phyloP scores from a whole-genome alignment of 2,888 invertebrate species.

The Tetranychus truncatus region DNA sequence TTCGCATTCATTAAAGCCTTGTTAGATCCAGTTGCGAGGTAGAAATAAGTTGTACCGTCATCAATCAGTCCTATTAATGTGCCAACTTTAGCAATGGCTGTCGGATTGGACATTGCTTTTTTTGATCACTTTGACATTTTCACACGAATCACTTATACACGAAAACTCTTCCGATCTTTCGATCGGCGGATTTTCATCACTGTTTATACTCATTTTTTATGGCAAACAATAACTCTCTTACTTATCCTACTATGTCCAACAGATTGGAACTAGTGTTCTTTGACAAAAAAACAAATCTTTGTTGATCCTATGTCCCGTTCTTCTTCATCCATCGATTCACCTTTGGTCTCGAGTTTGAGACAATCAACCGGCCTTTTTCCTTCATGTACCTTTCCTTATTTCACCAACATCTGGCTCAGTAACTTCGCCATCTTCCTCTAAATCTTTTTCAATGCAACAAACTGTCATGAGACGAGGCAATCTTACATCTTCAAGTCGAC shows the following conservation, averaged over 20 bases:
- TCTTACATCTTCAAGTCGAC: conserved; percentile 36
- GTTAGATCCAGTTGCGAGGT: no score
- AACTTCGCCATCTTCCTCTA: conserved; percentile 7
- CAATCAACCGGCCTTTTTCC: conserved; percentile 10
- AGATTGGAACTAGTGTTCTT: conserved; percentile 49
- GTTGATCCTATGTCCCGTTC: conserved; percentile 31
- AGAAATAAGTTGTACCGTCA: no score
- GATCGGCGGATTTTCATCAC: no score
- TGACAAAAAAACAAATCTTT: conserved; percentile 54
- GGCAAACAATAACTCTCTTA: conserved; percentile 29
- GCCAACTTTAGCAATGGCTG: no score
- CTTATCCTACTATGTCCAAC: conserved; percentile 40
- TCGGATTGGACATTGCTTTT: no score
- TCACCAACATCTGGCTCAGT: conserved; percentile 9
- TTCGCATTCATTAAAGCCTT: no score
- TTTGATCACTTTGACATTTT: no score
- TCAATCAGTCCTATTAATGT: no score
- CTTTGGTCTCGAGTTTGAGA: conserved; percentile 2
- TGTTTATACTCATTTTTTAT: no score
- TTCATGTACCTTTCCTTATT: conserved; percentile 14
- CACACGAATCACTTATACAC: no score
- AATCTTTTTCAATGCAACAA: conserved; percentile 14
- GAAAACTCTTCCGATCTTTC: no score
- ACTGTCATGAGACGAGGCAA: conserved; percentile 40
- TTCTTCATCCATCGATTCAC: conserved; percentile 6